Evolutionary conservation across 2,888 invertebrate genomes (phyloP).

Genomic region (Cenopis cana): DNA sequence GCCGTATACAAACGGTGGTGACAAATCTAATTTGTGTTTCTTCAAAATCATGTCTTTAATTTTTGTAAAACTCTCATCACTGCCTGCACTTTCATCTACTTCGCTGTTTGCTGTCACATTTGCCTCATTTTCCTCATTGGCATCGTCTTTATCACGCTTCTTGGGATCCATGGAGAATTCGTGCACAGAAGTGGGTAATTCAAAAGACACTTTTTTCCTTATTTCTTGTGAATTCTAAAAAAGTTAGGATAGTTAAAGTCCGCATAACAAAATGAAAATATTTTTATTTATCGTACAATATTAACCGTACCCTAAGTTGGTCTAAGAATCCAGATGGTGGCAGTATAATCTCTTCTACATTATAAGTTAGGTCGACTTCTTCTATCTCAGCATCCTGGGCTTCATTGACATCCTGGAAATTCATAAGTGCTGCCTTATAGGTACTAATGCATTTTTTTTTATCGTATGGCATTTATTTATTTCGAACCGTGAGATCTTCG

Average conservation of each 20-base stretch:
- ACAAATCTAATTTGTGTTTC: conserved; percentile 69
- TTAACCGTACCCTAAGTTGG: conserved; percentile 55
- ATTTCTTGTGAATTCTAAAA: conserved; percentile 57
- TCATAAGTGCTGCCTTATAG: background rate
- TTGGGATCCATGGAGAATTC: conserved; percentile 49
- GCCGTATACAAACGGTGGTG: conserved; percentile 73
- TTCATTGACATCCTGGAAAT: conserved; percentile 28
- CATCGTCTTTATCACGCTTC: conserved; percentile 43
- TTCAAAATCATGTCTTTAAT: conserved; percentile 70
- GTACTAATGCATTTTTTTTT: no score
- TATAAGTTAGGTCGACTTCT: conserved; percentile 59
- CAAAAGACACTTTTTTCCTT: conserved; percentile 64
- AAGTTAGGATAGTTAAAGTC: background rate
- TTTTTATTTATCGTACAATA: background rate
- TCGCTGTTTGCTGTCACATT: conserved; percentile 58
- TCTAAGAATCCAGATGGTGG: conserved; percentile 74
- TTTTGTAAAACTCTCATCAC: conserved; percentile 61
- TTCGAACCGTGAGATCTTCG: no score
- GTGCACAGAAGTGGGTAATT: conserved; percentile 55
- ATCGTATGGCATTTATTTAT: no score
- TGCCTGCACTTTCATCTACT: conserved; percentile 55
- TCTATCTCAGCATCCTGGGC: conserved; percentile 55
- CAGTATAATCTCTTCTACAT: conserved; percentile 55
- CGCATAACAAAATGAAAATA: background rate
- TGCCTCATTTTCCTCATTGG: conserved; percentile 47